phyloP scores from a whole-genome alignment of 2,888 invertebrate species.

The Stenotaenia linearis region DNA sequence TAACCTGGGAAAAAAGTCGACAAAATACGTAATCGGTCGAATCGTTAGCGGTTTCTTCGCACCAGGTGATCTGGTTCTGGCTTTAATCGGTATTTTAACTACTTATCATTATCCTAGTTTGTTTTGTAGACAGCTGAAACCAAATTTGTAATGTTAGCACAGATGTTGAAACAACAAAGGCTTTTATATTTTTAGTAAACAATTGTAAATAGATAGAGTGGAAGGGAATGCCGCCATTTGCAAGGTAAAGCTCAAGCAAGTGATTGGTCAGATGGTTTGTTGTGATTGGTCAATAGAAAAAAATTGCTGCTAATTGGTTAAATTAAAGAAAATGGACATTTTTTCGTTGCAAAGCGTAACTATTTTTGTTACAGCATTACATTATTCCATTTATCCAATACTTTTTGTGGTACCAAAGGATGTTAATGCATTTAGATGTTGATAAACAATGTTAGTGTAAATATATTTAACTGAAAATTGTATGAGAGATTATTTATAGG shows the following conservation, averaged over 20 bases:
- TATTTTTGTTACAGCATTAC: neutral
- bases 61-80: neutral
- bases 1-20: neutral
- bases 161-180: neutral
- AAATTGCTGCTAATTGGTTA: neutral
- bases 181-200: slow-evolving; percentile 9
- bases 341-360: neutral
- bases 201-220: neutral
- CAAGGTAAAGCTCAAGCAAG: neutral
- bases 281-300: neutral
- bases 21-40: neutral
- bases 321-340: neutral
- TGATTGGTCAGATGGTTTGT: neutral
- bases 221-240: neutral
- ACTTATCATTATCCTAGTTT: neutral
- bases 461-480: neutral
- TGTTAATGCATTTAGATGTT: neutral
- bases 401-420: too few relatives aligned
- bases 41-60: too few relatives aligned
- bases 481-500: too few relatives aligned
- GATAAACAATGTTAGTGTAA: too few relatives aligned
- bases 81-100: neutral
- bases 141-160: neutral
- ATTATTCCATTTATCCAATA: too few relatives aligned
- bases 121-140: neutral